Evolutionary conservation across 2,797 vertebrate genomes (phyloP).

Genomic region (Siniperca obscura): DNA sequence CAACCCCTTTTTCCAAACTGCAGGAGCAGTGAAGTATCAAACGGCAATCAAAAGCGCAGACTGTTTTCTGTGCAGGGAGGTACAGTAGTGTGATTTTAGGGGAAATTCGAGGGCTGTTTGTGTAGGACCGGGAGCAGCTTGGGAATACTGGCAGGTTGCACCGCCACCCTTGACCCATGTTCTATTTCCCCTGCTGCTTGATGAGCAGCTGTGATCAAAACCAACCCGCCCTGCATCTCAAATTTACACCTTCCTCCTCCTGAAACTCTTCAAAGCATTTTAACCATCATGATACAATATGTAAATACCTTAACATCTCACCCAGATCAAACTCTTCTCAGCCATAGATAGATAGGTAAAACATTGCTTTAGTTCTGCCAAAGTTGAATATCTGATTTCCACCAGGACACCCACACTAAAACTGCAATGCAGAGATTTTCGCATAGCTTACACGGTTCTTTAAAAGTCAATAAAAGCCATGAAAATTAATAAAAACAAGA

Average conservation of each 20-base stretch:
- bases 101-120: conserved; percentile 46
- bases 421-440: conserved; percentile 24
- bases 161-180: conserved; percentile 57
- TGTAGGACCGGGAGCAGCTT: conserved; percentile 33
- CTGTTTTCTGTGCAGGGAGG: conserved; percentile 42
- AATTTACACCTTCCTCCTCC: conserved; percentile 20
- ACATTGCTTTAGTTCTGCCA: conserved; percentile 4
- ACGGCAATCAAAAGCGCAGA: conserved; percentile 61
- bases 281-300: neutral
- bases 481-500: neutral
- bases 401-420: conserved; percentile 16
- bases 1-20: conserved; percentile 59
- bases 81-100: conserved; percentile 33
- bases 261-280: conserved; percentile 37
- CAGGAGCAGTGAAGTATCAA: conserved; percentile 65
- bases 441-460: neutral
- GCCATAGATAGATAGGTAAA: conserved; percentile 23
- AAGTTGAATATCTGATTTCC: conserved; percentile 38
- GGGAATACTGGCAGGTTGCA: conserved; percentile 56
- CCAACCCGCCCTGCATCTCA: conserved; percentile 15
- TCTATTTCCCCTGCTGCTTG: conserved; percentile 54
- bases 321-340: conserved; percentile 19
- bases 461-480: neutral
- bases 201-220: conserved; percentile 63
- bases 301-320: conserved; percentile 41